These are phyloP conservation scores for Ridgeia piscesae DNA, from an alignment of 1,140 invertebrate genomes.

Conservation along the genomic window DNA sequence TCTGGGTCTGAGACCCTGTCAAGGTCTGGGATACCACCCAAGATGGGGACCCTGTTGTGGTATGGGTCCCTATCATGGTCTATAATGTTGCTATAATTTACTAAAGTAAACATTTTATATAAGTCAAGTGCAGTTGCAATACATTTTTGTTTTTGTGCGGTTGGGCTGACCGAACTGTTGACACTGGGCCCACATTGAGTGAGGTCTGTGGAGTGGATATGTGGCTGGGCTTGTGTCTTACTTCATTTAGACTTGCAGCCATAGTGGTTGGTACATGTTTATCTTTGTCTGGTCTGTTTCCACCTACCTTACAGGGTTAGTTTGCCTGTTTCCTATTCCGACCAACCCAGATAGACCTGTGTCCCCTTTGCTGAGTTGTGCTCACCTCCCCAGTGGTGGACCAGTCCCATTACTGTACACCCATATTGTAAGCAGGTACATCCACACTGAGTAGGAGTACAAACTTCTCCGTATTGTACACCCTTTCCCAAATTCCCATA, in stretches of 20 bases:
- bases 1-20: neutral
- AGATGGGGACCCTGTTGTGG: too few relatives aligned
- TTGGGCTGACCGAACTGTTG: neutral
- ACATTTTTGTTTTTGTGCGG: neutral
- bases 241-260: neutral
- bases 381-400: neutral
- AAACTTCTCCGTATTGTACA: too few relatives aligned
- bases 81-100: too few relatives aligned
- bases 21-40: neutral
- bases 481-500: too few relatives aligned
- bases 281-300: neutral
- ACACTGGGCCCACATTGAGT: neutral
- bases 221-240: neutral
- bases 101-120: too few relatives aligned
- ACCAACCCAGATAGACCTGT: neutral
- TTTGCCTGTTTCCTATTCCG: neutral
- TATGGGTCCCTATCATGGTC: too few relatives aligned
- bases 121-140: neutral
- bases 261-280: neutral
- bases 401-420: neutral
- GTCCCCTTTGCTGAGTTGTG: neutral
- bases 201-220: neutral
- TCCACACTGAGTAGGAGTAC: too few relatives aligned
- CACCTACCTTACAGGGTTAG: neutral
- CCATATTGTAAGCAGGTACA: too few relatives aligned